Evolutionary conservation across 64 coral and sea anemone species (phyloP).

Genomic region (Stichodactyla helianthus): DNA sequence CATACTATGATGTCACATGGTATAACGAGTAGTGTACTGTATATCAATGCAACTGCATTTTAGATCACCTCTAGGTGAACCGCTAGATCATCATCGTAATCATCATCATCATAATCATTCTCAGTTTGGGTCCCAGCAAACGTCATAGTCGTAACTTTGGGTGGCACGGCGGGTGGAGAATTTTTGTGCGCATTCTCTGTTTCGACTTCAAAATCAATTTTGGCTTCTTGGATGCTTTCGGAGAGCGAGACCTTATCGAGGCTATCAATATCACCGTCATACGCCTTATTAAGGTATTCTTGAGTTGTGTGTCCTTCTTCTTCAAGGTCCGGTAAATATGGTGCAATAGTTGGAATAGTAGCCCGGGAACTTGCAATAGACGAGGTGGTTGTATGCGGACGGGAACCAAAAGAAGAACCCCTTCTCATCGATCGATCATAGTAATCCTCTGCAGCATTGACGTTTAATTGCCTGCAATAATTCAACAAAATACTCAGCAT

Average conservation of each 20-base stretch:
- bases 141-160: not conserved
- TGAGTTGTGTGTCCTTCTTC: not conserved
- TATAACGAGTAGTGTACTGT: too few species aligned
- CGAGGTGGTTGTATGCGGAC: not conserved
- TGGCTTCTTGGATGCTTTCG: not conserved
- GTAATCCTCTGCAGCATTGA: slow-evolving; percentile 7
- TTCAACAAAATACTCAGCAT: not conserved
- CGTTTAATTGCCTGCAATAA: not conserved
- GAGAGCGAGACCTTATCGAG: not conserved
- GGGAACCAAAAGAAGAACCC: not conserved
- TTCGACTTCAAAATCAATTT: not conserved
- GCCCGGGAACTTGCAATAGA: slow-evolving; percentile 18
- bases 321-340: not conserved
- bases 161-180: not conserved
- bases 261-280: not conserved
- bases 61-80: not conserved
- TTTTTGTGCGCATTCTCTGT: not conserved
- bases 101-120: not conserved
- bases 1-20: too few species aligned
- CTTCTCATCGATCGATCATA: slow-evolving; percentile 13
- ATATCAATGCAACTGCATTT: not conserved
- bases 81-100: not conserved
- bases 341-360: slow-evolving; percentile 7
- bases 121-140: not conserved
- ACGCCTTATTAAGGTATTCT: not conserved